A percentile compares a stretch with the other conserved stretches of the same genome.
Evolutionary conservation across 2,113 vertebrate genomes (phyloP).

Genomic region (Ovibos moschatus): DNA sequence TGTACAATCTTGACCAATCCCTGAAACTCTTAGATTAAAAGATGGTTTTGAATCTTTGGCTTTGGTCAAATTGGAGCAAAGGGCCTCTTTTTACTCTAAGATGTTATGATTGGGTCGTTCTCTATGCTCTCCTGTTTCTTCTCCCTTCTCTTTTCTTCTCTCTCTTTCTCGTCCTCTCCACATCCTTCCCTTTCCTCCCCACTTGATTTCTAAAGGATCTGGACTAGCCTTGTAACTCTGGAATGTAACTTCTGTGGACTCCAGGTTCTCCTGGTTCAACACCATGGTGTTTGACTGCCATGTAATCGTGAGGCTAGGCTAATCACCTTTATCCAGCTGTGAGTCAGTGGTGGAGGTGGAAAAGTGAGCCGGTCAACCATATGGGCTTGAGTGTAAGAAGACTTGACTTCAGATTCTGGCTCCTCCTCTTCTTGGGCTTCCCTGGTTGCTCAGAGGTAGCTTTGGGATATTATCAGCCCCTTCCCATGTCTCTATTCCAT

Average conservation of each 20-base stretch:
- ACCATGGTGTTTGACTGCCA: too few species aligned
- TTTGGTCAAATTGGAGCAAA: not conserved
- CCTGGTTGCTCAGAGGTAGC: not conserved
- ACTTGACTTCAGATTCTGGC: not conserved
- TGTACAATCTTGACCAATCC: not conserved
- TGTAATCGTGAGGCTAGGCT: not conserved
- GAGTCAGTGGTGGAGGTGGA: not conserved
- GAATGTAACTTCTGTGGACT: not conserved
- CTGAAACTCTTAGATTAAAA: not conserved
- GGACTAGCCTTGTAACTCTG: not conserved
- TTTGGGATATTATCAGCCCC: not conserved
- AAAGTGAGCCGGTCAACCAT: not conserved
- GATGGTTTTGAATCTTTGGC: not conserved
- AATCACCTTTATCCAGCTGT: not conserved
- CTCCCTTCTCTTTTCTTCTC: not conserved
- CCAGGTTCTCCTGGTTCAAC: not conserved
- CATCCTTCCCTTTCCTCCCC: not conserved
- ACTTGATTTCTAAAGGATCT: not conserved
- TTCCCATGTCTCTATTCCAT: not conserved
- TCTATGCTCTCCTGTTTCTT: not conserved
- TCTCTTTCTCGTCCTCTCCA: fast-evolving
- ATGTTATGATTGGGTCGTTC: not conserved
- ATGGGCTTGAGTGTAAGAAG: not conserved
- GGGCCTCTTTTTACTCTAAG: not conserved
- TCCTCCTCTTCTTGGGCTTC: not conserved